Percentiles rank a stretch among this genome's conserved stretches.
Conservation (phyloP, 2,113 vertebrate genomes). For the Anguilla japonica region DNA sequence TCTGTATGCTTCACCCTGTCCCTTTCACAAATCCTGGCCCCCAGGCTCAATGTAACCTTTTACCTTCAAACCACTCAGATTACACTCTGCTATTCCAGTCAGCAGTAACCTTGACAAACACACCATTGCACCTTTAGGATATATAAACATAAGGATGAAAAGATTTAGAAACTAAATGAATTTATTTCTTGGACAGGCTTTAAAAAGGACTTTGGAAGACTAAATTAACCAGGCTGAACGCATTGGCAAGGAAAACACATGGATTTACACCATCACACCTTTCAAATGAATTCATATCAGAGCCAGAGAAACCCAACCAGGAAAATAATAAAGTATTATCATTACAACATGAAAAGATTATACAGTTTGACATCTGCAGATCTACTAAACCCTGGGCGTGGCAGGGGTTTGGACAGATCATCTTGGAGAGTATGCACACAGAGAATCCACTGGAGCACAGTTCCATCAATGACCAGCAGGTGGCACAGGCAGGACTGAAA, state of each 20-base stretch:
- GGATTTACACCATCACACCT: neutral
- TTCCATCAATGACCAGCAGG: conserved; percentile 50
- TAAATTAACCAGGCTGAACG: neutral
- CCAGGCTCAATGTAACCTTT: neutral
- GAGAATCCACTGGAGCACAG: conserved; percentile 45
- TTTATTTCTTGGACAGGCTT: neutral
- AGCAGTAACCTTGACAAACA: neutral
- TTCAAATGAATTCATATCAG: neutral
- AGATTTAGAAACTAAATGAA: neutral
- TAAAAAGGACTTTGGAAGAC: neutral
- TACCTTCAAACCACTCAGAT: neutral
- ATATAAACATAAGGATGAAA: neutral
- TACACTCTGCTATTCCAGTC: neutral
- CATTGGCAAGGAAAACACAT: neutral
- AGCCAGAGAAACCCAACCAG: neutral
- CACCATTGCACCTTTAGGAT: neutral
- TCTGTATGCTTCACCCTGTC: neutral
- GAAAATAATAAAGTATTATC: conserved; percentile 10
- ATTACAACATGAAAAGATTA: conserved; percentile 34
- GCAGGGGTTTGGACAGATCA: conserved; percentile 22
- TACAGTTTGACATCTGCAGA: conserved; percentile 44
- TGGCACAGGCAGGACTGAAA: conserved; percentile 41
- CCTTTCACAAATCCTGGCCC: neutral
- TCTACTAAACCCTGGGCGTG: conserved; percentile 38
- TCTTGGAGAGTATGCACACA: conserved; percentile 51